These are phyloP conservation scores for Tetranychus piercei DNA, from an alignment of 2,888 invertebrate species.

Conservation along the genomic window DNA sequence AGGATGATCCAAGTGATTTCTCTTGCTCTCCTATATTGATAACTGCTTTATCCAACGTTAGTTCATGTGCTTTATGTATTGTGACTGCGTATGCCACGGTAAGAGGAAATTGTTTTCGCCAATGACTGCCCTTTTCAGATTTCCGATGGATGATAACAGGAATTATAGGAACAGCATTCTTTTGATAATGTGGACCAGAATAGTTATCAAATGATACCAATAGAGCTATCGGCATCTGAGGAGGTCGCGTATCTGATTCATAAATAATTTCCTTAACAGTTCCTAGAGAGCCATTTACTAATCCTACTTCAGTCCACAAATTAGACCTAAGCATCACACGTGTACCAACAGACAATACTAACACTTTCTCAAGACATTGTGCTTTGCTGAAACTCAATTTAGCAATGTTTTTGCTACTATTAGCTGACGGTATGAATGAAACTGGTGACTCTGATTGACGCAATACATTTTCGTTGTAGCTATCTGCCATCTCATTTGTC, in stretches of 20 bases:
- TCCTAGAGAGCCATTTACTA: background rate
- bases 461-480: too few species aligned
- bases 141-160: background rate
- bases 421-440: background rate
- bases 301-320: background rate
- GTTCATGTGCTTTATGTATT: background rate
- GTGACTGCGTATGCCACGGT: background rate
- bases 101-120: background rate
- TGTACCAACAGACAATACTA: background rate
- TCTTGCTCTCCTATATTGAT: background rate
- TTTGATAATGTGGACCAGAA: background rate
- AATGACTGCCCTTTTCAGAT: background rate
- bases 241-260: background rate
- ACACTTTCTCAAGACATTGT: background rate
- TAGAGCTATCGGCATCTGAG: background rate
- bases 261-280: background rate
- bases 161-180: background rate
- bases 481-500: too few species aligned
- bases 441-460: background rate
- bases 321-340: background rate
- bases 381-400: background rate
- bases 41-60: background rate
- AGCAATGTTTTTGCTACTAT: background rate
- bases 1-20: background rate
- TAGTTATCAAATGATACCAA: background rate